A percentile compares a stretch with the other conserved stretches of the same genome.
Conservation (phyloP, 2,113 vertebrate genomes). For the Pseudorhombus dupliciocellatus region DNA sequence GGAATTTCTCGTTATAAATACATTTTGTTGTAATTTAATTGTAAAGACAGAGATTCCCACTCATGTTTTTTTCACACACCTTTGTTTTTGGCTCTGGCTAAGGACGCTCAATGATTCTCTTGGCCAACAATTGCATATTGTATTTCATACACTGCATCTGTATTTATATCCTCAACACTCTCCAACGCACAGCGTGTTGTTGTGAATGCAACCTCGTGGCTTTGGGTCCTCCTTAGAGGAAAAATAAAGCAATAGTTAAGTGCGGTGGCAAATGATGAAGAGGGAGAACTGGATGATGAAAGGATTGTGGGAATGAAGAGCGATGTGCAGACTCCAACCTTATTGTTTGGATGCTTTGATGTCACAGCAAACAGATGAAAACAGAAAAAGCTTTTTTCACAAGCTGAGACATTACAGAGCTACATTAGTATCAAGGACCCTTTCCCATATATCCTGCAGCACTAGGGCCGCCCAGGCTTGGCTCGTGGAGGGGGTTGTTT, state of each 20-base stretch:
- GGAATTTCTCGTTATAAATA: too few relatives aligned
- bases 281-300: constrained; percentile 23
- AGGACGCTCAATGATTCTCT: not conserved
- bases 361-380: constrained; percentile 1
- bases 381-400: constrained; percentile 7
- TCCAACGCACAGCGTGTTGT: not conserved
- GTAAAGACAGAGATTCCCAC: too few relatives aligned
- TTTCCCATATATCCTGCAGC: constrained; percentile 24
- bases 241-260: constrained; percentile 4
- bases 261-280: constrained; percentile 5
- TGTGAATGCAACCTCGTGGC: not conserved
- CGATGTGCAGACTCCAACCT: not conserved
- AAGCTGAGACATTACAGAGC: constrained; percentile 4
- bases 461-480: constrained; percentile 11
- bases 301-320: not conserved
- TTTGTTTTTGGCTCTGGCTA: not conserved
- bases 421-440: too few relatives aligned
- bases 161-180: not conserved
- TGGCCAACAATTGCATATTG: not conserved
- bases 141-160: not conserved
- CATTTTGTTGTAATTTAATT: not conserved
- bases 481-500: constrained; percentile 5
- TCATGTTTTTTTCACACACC: not conserved
- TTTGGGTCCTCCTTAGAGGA: not conserved
- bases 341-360: constrained; percentile 29